Evolutionary conservation across 2,113 vertebrate genomes (phyloP).

Genomic region (Phyllopteryx taeniolatus): DNA sequence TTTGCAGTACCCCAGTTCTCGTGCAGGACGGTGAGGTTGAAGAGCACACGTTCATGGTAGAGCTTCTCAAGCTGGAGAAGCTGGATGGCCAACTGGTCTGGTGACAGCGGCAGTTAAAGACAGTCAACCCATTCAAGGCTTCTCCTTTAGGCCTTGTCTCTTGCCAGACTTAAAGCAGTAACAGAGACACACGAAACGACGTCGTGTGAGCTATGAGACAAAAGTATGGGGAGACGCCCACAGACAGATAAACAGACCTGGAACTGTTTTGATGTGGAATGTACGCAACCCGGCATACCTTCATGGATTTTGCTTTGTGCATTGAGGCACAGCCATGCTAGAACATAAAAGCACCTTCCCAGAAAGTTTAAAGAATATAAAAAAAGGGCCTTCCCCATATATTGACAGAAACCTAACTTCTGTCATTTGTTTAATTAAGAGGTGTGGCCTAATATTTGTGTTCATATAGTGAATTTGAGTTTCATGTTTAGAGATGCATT

Average conservation of each 20-base stretch:
- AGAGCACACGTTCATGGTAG: constrained; percentile 89
- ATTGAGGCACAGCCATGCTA: not conserved
- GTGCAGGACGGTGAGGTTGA: constrained; percentile 87
- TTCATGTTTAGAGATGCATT: too few relatives aligned
- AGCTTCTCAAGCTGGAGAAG: constrained; percentile 90
- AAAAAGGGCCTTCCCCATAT: not conserved
- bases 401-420: too few relatives aligned
- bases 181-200: constrained; percentile 43
- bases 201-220: constrained; percentile 24
- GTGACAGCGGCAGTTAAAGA: constrained; percentile 71
- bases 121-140: constrained; percentile 9
- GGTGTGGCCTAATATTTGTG: too few relatives aligned
- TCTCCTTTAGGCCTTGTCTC: constrained; percentile 13
- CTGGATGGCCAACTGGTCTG: constrained; percentile 90
- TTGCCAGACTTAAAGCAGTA: constrained; percentile 47
- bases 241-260: not conserved
- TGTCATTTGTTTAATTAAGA: too few relatives aligned
- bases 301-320: too few relatives aligned
- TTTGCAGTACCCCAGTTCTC: constrained; percentile 87
- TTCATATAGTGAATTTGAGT: too few relatives aligned
- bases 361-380: not conserved
- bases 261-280: not conserved
- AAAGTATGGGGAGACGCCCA: constrained; percentile 36
- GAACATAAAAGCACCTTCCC: not conserved
- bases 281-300: not conserved